Base-by-base conservation (phyloP, 1,140 invertebrate genomes). In the Sarcophaga bullata region DNA sequence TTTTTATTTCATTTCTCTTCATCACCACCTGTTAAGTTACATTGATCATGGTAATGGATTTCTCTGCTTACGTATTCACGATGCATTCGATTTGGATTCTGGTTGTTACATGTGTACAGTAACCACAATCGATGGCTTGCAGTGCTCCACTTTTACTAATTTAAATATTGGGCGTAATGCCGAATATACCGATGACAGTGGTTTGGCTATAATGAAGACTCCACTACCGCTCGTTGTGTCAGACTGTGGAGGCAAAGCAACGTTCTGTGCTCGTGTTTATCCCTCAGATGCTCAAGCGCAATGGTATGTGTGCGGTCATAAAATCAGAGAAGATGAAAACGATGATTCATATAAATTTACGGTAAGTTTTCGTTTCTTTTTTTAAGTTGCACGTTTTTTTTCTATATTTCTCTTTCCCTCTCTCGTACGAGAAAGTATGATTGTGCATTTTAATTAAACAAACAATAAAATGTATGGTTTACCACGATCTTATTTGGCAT, bases 81-180 rank as follows among this genome's bases (percentile, higher is more conserved):
- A 96, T 85, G 91, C 93, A 50, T 93, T 93, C 85, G 88, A 92
- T 25, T 91, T 94, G 85, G 95, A 96, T 89, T 92, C 92, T 50
- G 95, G 95, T n/a, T 90, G 92, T 68, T 96, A 96, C 86, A 92
- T 91, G 81, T 96, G 95, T 85, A 92, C 93, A 83, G 93, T 94
- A 6, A 86, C 84, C 49, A 85, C 85, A 19, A 75, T 81, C 68
- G 84, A 58, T 49, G 80, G 82, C 80, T 75, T 86, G 17, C 85
- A 85, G 19, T 90, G 89, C 83, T 85, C 82, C 82, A 90, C 85
- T 54, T 87, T 85, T 75, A 89, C 88, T 8, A 85, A 88, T 50
- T 84, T 91, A 58, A 86, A 83, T 73, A 86, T 91, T 11, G 58
- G 84, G 84, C 6, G 87, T 19, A 68, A 68, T 19, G 17, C 85